Conservation (phyloP, 2,888 invertebrate genomes). For the Beris morrisii region DNA sequence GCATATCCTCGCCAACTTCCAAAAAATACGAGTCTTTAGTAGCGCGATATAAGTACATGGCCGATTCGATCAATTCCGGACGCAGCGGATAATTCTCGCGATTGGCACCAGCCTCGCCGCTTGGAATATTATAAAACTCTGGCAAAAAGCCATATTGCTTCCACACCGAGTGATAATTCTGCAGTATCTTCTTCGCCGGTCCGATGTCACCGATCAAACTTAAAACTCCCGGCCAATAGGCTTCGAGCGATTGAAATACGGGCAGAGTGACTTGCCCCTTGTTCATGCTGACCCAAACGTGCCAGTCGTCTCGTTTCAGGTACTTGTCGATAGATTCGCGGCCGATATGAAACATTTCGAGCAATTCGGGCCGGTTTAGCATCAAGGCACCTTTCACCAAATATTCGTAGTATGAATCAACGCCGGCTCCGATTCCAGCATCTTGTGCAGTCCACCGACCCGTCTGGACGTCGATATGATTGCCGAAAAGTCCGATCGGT, state of each 20-base stretch:
- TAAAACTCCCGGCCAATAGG: constrained; percentile 97
- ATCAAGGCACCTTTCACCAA: constrained; percentile 93
- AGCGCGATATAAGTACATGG: constrained; percentile 93
- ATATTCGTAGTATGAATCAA: constrained; percentile 98
- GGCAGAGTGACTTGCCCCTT: constrained; percentile 92
- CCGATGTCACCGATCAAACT: constrained; percentile 85
- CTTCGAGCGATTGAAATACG: constrained; percentile 97
- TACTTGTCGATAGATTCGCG: constrained; percentile 78
- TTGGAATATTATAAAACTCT: constrained; percentile 95
- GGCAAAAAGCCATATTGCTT: constrained; percentile 97
- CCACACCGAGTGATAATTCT: constrained; percentile 97
- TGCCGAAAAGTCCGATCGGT: constrained; percentile 86
- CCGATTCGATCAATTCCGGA: constrained; percentile 95
- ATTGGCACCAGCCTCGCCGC: constrained; percentile 79
- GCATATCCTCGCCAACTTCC: constrained; percentile 90
- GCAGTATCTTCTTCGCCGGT: constrained; percentile 88
- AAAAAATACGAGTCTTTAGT: constrained; percentile 91
- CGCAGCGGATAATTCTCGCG: constrained; percentile 90
- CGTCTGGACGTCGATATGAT: constrained; percentile 92
- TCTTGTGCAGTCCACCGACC: constrained; percentile 98
- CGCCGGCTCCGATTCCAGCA: constrained; percentile 94
- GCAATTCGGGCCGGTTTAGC: constrained; percentile 84
- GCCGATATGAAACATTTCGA: constrained; percentile 87
- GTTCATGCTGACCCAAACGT: constrained; percentile 98
- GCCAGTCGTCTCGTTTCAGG: constrained; percentile 95